Evolutionary conservation across 2,113 vertebrate genomes (phyloP).

Genomic region (Bettongia penicillata): DNA sequence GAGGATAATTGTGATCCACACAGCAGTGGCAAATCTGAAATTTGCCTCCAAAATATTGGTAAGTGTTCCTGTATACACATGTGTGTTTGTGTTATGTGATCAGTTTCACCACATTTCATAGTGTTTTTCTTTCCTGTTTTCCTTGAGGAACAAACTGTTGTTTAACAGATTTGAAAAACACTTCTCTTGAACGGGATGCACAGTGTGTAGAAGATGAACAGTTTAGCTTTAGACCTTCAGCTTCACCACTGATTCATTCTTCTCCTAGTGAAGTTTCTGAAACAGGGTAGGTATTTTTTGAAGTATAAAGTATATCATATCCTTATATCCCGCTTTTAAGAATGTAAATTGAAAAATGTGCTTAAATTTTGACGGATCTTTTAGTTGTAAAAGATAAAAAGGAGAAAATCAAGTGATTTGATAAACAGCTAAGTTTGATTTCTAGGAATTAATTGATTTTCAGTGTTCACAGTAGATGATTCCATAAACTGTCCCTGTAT

Average conservation of each 20-base stretch:
- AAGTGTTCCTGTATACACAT: slow-evolving; percentile 57
- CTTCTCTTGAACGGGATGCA: slow-evolving; percentile 66
- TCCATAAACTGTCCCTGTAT: background rate
- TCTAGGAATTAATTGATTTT: background rate
- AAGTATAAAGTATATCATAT: background rate
- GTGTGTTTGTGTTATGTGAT: background rate
- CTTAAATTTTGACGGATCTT: background rate
- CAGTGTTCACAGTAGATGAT: background rate
- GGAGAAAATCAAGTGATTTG: slow-evolving; percentile 7
- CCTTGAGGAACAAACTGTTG: slow-evolving; percentile 27
- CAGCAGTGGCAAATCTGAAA: slow-evolving; percentile 69
- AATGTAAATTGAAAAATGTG: background rate
- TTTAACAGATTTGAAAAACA: slow-evolving; percentile 72
- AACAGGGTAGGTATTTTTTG: slow-evolving; percentile 78
- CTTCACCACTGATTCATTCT: slow-evolving; percentile 94
- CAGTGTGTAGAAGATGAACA: slow-evolving; percentile 83
- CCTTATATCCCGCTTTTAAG: slow-evolving; percentile 9
- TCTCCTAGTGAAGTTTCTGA: slow-evolving; percentile 92
- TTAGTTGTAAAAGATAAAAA: background rate
- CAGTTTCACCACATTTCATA: background rate
- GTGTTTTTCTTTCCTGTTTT: slow-evolving; percentile 29
- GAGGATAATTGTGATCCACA: slow-evolving; percentile 45
- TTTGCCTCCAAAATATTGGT: slow-evolving; percentile 78
- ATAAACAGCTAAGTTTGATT: background rate
- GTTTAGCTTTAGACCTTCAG: slow-evolving; percentile 92